These are phyloP conservation scores for Alentia gelatinosa DNA, from an alignment of 2,888 invertebrate genomes.

Conservation along the genomic window DNA sequence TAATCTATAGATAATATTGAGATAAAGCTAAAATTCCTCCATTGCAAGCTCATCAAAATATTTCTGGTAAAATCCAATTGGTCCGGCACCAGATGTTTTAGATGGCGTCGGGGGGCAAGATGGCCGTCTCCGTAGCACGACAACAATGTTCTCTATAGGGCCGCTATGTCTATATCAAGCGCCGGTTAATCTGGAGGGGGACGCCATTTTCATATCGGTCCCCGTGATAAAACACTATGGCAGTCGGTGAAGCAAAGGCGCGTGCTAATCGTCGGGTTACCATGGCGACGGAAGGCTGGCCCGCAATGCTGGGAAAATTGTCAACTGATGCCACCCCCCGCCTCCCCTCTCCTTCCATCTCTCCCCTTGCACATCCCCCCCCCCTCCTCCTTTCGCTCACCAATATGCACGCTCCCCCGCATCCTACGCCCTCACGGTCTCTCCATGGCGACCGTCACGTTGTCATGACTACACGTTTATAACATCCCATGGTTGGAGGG, in stretches of 20 bases:
- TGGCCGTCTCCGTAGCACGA: no score
- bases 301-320: slow-evolving; percentile 20
- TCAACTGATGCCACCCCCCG: background rate
- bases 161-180: no score
- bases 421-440: background rate
- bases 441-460: background rate
- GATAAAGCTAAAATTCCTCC: no score
- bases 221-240: background rate
- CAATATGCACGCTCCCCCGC: background rate
- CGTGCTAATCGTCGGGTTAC: background rate
- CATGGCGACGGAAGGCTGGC: slow-evolving; percentile 10
- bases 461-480: slow-evolving; percentile 31
- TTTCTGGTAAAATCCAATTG: no score
- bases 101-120: no score
- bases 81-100: no score
- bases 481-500: background rate
- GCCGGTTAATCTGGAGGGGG: no score
- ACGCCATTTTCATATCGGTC: background rate
- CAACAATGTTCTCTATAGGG: no score
- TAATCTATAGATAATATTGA: no score
- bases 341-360: background rate
- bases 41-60: no score
- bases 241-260: background rate
- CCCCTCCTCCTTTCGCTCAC: background rate
- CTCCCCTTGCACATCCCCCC: background rate